Percentiles rank a stretch among this genome's conserved stretches.
Conservation (phyloP, 2,113 vertebrate species). For the Chiloscyllium plagiosum region DNA sequence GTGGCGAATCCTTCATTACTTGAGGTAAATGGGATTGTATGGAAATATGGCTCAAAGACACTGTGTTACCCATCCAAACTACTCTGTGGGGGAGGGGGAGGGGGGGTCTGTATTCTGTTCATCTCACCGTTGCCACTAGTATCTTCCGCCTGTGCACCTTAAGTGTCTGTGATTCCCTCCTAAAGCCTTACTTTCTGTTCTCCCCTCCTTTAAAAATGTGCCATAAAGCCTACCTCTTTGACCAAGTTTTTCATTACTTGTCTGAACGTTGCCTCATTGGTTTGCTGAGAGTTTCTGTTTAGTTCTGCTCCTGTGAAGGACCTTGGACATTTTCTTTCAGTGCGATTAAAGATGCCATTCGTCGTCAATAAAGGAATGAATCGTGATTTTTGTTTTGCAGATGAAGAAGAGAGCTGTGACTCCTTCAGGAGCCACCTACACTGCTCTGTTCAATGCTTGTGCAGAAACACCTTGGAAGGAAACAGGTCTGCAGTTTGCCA, state of each 20-base stretch:
- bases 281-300: background rate
- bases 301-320: background rate
- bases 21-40: background rate
- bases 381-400: slow-evolving; percentile 49
- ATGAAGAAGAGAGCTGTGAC: slow-evolving; percentile 84
- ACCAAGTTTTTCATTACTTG: background rate
- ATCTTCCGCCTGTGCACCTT: background rate
- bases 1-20: background rate
- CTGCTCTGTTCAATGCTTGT: slow-evolving; percentile 88
- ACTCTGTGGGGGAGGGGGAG: too few relatives aligned
- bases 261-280: background rate
- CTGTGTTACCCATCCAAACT: background rate
- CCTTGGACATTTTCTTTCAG: background rate
- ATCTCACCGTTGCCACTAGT: background rate
- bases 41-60: background rate
- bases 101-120: background rate
- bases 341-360: background rate
- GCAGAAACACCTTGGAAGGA: slow-evolving; percentile 73
- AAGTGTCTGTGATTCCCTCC: background rate
- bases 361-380: background rate
- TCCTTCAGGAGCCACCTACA: slow-evolving; percentile 77
- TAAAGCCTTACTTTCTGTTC: background rate
- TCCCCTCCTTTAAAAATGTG: background rate
- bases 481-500: slow-evolving; percentile 68
- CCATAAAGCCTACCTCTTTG: background rate